These are phyloP conservation scores for Calliphora vicina DNA, from an alignment of 1,140 invertebrate genomes.

Conservation along the genomic window DNA sequence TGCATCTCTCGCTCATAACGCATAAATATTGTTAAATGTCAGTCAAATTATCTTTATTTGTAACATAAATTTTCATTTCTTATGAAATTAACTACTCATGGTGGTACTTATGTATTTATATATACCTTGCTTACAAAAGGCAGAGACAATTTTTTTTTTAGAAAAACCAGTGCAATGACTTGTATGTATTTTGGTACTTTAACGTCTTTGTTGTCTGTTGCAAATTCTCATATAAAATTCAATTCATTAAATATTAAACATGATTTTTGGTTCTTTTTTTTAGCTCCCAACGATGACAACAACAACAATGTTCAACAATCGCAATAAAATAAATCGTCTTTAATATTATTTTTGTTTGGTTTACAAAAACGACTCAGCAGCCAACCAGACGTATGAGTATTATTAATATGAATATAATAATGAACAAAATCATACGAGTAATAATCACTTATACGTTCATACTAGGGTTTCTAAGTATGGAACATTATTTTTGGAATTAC, in stretches of 20 bases:
- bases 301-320: neutral
- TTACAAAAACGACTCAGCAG: neutral
- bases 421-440: neutral
- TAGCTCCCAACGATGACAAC: neutral
- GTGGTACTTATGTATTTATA: too few relatives aligned
- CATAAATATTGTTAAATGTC: slow-evolving; percentile 1
- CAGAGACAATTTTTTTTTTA: neutral
- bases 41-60: neutral
- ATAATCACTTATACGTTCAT: neutral
- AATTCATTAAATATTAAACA: neutral
- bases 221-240: neutral
- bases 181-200: neutral
- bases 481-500: too few relatives aligned
- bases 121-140: too few relatives aligned
- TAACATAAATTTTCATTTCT: neutral
- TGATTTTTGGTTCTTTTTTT: neutral
- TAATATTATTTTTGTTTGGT: neutral
- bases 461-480: too few relatives aligned
- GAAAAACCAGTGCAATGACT: neutral
- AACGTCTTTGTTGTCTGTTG: neutral
- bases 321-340: slow-evolving; percentile 1
- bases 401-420: neutral
- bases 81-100: neutral
- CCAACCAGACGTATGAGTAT: neutral
- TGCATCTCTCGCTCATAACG: too few relatives aligned